Percentiles rank a stretch among this genome's conserved stretches.
phyloP scores from a whole-genome alignment of 2,113 vertebrate genomes.

The Thalassoma bifasciatum region DNA sequence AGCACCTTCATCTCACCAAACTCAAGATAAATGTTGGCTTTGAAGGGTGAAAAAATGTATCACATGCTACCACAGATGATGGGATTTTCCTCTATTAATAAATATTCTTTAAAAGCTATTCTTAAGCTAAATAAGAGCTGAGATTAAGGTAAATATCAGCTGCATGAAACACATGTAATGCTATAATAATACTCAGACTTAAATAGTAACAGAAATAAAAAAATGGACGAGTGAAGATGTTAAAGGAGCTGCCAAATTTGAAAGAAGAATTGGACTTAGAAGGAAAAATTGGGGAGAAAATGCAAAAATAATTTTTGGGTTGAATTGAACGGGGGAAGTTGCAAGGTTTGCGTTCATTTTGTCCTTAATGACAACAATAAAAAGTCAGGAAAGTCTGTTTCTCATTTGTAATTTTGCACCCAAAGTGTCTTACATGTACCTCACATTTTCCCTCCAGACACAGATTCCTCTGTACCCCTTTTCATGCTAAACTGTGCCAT shows the following conservation, averaged over 20 bases:
- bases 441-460: too few species aligned
- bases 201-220: not conserved
- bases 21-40: not conserved
- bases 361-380: not conserved
- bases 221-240: not conserved
- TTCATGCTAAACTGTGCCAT: conserved; percentile 14
- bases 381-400: not conserved
- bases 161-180: not conserved
- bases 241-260: not conserved
- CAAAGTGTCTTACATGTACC: too few species aligned
- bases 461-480: not conserved
- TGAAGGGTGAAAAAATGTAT: not conserved
- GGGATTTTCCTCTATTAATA: not conserved
- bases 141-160: not conserved
- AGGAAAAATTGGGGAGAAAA: not conserved
- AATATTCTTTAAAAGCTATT: not conserved
- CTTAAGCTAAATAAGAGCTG: not conserved
- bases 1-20: not conserved
- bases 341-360: too few species aligned
- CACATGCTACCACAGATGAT: not conserved
- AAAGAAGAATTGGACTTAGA: not conserved
- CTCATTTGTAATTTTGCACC: not conserved
- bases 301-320: too few species aligned
- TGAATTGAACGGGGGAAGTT: not conserved
- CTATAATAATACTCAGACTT: too few species aligned